Percentiles rank a stretch among this genome's conserved stretches.
phyloP scores from a whole-genome alignment of 2,113 vertebrate genomes.

The Scomber scombrus region DNA sequence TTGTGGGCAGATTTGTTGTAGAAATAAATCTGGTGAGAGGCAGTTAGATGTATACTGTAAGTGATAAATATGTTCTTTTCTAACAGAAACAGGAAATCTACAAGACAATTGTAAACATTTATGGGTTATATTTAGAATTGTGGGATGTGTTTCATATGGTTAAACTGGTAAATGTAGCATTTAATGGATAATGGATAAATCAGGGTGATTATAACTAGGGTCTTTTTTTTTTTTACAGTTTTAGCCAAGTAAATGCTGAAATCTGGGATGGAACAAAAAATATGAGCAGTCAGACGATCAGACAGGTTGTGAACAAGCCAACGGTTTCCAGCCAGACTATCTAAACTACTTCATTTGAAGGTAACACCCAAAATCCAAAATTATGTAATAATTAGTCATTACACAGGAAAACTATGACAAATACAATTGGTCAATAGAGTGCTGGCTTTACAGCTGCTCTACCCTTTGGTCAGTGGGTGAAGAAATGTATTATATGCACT shows the following conservation, averaged over 20 bases:
- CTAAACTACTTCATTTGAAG: no score
- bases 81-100: constrained; percentile 6
- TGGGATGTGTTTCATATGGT: background rate
- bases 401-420: background rate
- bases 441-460: background rate
- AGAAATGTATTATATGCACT: constrained; percentile 7
- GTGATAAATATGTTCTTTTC: constrained; percentile 6
- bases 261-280: no score
- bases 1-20: background rate
- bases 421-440: background rate
- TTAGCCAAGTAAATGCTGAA: background rate
- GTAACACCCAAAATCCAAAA: no score
- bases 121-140: background rate
- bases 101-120: background rate
- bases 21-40: constrained; percentile 11
- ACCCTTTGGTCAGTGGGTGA: background rate
- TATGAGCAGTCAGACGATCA: background rate
- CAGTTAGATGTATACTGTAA: constrained; percentile 7
- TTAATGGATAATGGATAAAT: background rate
- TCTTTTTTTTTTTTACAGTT: background rate
- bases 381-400: background rate
- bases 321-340: no score
- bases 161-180: background rate
- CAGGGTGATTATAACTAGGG: background rate
- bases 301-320: no score